Evolutionary conservation across 2,888 invertebrate species (phyloP).

Genomic region (Arenicola marina): DNA sequence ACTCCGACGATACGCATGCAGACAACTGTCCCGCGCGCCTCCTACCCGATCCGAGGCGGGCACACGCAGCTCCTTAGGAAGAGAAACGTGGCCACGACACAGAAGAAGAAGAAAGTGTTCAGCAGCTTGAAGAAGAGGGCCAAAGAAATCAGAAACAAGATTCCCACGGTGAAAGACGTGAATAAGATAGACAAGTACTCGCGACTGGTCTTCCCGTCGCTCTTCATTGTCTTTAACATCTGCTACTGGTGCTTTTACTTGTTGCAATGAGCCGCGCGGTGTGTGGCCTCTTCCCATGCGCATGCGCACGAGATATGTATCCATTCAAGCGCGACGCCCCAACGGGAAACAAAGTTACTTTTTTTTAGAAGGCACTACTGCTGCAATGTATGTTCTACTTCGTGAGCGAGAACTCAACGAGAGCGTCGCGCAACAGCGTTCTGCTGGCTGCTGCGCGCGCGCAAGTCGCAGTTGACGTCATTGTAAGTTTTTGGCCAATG

Average conservation of each 20-base stretch:
- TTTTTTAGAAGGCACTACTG: too few species aligned
- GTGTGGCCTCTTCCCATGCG: too few species aligned
- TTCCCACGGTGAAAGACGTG: slow-evolving; percentile 78
- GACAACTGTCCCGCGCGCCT: slow-evolving; percentile 46
- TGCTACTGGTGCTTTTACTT: slow-evolving; percentile 87
- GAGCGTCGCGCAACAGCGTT: too few species aligned
- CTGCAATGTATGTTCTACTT: too few species aligned
- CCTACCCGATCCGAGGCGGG: slow-evolving; percentile 32
- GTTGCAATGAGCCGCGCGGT: slow-evolving; percentile 14
- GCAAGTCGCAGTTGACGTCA: too few species aligned
- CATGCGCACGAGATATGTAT: too few species aligned
- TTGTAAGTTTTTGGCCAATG: too few species aligned
- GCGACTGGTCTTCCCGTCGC: slow-evolving; percentile 90
- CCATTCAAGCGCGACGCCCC: too few species aligned
- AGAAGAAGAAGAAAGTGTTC: slow-evolving; percentile 40
- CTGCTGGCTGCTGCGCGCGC: too few species aligned
- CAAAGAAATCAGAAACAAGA: slow-evolving; percentile 47
- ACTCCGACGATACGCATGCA: slow-evolving; percentile 43
- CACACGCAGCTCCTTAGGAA: slow-evolving; percentile 27
- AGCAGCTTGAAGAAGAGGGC: slow-evolving; percentile 48
- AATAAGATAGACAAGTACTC: slow-evolving; percentile 98
- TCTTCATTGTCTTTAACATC: slow-evolving; percentile 92
- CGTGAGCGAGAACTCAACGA: too few species aligned
- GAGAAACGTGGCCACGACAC: slow-evolving; percentile 33
- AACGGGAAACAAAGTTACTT: too few species aligned